Percentiles rank a stretch among this genome's conserved stretches.
Evolutionary conservation across 1,140 invertebrate genomes (phyloP).

Genomic region (Drosophila miranda): DNA sequence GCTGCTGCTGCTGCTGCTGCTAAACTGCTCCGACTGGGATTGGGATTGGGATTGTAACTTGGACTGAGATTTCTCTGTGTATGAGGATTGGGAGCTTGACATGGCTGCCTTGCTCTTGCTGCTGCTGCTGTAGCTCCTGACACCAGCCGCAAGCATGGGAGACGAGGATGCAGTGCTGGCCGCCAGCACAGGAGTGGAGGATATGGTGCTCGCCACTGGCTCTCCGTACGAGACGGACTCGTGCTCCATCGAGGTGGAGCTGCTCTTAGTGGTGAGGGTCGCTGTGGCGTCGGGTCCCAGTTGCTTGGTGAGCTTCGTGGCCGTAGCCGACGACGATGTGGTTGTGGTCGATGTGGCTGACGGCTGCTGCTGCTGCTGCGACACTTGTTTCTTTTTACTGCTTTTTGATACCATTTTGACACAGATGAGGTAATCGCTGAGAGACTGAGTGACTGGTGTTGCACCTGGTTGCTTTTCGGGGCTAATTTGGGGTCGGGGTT

Average conservation of each 20-base stretch:
- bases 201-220: slow-evolving; percentile 21
- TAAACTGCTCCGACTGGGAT: slow-evolving; percentile 51
- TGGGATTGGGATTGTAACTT: slow-evolving; percentile 41
- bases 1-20: slow-evolving; percentile 51
- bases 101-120: slow-evolving; percentile 36
- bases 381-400: slow-evolving; percentile 80
- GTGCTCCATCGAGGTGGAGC: slow-evolving; percentile 66
- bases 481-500: slow-evolving; percentile 21
- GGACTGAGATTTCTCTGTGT: slow-evolving; percentile 51
- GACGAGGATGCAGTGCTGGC: slow-evolving; percentile 12
- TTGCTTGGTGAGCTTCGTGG: slow-evolving; percentile 65
- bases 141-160: slow-evolving; percentile 33
- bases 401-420: slow-evolving; percentile 81
- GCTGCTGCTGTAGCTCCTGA: slow-evolving; percentile 58
- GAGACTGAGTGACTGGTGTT: slow-evolving; percentile 42
- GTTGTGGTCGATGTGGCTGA: slow-evolving; percentile 68
- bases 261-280: slow-evolving; percentile 59
- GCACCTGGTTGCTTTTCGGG: slow-evolving; percentile 31
- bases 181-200: background rate
- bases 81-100: slow-evolving; percentile 21
- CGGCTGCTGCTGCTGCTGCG: slow-evolving; percentile 45
- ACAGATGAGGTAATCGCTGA: slow-evolving; percentile 73
- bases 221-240: slow-evolving; percentile 55
- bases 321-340: slow-evolving; percentile 66
- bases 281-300: slow-evolving; percentile 66